Evolutionary conservation across 2,888 invertebrate species (phyloP).

Genomic region (Hemithea aestivaria): DNA sequence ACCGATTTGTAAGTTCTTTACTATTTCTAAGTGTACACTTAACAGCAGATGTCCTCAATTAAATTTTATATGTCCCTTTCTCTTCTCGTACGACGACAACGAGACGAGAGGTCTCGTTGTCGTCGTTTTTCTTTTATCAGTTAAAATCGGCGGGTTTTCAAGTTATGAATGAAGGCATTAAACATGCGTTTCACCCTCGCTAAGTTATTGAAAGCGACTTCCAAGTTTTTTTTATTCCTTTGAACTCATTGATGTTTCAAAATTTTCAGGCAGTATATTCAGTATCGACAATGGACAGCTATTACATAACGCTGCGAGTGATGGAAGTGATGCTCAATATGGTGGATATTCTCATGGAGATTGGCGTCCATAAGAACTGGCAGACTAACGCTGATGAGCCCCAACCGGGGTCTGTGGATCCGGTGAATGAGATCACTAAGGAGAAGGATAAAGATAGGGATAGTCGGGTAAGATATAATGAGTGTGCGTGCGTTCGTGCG

Average conservation of each 20-base stretch:
- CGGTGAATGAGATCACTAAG: constrained; percentile 57
- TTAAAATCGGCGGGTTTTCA: too few species aligned
- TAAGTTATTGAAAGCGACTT: too few species aligned
- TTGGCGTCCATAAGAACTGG: constrained; percentile 87
- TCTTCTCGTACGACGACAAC: too few species aligned
- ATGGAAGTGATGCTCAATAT: constrained; percentile 96
- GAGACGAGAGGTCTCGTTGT: too few species aligned
- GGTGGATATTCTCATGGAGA: constrained; percentile 93
- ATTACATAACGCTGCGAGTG: constrained; percentile 91
- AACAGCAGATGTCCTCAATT: too few species aligned
- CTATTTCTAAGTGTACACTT: too few species aligned
- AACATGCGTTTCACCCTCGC: too few species aligned
- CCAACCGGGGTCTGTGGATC: constrained; percentile 53
- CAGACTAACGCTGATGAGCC: constrained; percentile 60
- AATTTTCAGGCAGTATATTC: constrained; percentile 87
- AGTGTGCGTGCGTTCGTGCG: background rate
- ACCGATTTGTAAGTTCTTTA: too few species aligned
- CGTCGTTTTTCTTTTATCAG: too few species aligned
- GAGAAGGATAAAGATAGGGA: constrained; percentile 71
- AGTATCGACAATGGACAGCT: constrained; percentile 90
- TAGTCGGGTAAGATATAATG: constrained; percentile 44
- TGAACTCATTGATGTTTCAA: constrained; percentile 1
- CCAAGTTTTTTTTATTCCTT: too few species aligned
- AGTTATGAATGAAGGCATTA: too few species aligned
- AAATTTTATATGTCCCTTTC: too few species aligned